These are phyloP conservation scores for Bombus haemorrhoidalis DNA, from an alignment of 1,140 invertebrate species.

Conservation along the genomic window DNA sequence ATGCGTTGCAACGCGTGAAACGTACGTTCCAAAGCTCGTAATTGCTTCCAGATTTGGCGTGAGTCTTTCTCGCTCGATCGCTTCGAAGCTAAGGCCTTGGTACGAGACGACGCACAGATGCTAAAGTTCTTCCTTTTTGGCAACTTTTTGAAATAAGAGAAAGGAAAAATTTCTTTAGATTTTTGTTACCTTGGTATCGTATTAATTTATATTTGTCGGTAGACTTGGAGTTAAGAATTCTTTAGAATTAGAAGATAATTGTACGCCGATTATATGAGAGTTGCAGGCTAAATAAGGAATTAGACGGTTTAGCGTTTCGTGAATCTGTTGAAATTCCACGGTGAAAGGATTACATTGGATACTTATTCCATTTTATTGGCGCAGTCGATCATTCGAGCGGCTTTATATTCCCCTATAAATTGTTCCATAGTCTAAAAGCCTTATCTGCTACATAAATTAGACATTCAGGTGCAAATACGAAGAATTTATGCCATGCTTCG, in stretches of 20 bases:
- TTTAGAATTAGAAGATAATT: not conserved
- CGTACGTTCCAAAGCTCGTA: not conserved
- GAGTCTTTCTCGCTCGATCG: too few relatives aligned
- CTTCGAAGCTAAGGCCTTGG: not conserved
- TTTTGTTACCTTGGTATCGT: not conserved
- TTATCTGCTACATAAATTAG: conserved; percentile 26
- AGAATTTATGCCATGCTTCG: not conserved
- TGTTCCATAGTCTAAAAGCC: not conserved
- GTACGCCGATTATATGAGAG: not conserved
- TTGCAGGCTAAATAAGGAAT: not conserved
- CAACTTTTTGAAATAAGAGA: not conserved
- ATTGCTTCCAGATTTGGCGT: not conserved
- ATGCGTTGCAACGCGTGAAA: not conserved
- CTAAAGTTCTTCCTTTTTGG: not conserved
- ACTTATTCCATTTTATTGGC: conserved; percentile 16
- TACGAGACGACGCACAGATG: not conserved
- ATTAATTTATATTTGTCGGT: not conserved
- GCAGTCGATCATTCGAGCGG: conserved; percentile 9
- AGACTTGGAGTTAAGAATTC: too few relatives aligned
- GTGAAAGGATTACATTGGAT: conserved; percentile 13
- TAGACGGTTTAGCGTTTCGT: not conserved
- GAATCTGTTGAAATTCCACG: conserved; percentile 21
- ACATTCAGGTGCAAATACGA: not conserved
- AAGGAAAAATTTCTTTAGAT: not conserved
- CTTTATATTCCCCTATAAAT: conserved; percentile 9